Base-by-base conservation (phyloP, 2,797 vertebrate species). In the Fratercula arctica region DNA sequence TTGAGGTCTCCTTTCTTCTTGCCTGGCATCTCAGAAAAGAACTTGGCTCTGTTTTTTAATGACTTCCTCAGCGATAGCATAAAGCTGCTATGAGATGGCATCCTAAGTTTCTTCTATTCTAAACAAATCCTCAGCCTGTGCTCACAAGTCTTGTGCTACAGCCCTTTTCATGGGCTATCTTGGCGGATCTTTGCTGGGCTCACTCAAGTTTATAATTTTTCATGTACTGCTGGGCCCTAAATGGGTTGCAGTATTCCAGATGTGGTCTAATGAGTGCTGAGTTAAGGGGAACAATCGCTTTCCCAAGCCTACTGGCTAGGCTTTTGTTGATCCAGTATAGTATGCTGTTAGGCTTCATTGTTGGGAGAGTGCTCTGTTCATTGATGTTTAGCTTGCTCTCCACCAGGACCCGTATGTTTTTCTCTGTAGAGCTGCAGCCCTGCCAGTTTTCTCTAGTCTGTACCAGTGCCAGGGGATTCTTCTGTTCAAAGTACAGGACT, bases 191-290 rank as follows among this genome's bases (percentile, higher is more conserved):
- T 67, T 78, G 69, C 39, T 56, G 41, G 10, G 1, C 16, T 89
- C 1, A 4, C 45, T 56, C 24, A 31, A 83, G 72, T 75, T 87
- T 19, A 31, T 70, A 0, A 50, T 56, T 69, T 77, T 86, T 59
- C 21, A 6, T 20, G 10, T 64, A 11, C 13, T 85, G 19, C 45
- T 81, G 50, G n/a, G n/a, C 53, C 39, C 25, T 50, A 76, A 9
- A 33, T 0, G 0, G 45, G 1, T 68, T 2, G 0, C 10, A 11
- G 3, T 35, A 20, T 78, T 89, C 35, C 60, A 77, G 23, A 16
- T 87, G 64, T 77, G n/a, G 12, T 70, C 41, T 72, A 26, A n/a
- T 19, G 46, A 2, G 31, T 51, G 28, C 53, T 18, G 16, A 69
- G 29, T 59, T 63, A 64, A 72, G 50, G 50, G 23, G 45, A 68